Evolutionary conservation across 2,888 invertebrate genomes (phyloP), one percentile per base, ranked within the genome.

Genomic region (Dichetophora obliterata): DNA sequence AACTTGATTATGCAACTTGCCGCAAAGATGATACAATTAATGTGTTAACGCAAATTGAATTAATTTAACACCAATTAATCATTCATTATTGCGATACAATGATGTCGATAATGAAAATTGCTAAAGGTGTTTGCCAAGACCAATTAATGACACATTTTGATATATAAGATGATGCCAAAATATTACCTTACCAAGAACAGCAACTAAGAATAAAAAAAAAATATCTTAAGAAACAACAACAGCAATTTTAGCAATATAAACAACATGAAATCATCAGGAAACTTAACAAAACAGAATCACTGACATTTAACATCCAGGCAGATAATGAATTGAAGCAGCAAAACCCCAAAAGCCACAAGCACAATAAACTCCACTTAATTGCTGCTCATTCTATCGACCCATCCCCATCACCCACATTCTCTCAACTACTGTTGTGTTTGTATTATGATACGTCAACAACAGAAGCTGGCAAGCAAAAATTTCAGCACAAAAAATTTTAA

Each of bases 11-110:
- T 8, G 37, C 8, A 1, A 37, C 8, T 37, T 37, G 14, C 43
- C 43, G 6, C 78, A 65, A 79, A 79, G 78, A 9, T 14, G 59
- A 14, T 8, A 34, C 22, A 57, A 5, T 43, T 59, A 82, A 84
- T 85, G 59, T 57, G 43, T 59, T 31, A 37, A 34, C 9, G 63
- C 52, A 84, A 85, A 84, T 85, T 84, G 82, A 83, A 83, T 82
- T 82, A 65, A 82, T 78, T 84, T 83, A 81, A 78, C 81, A 82
- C 81, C 81, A 81, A 86, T 86, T 85, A 84, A 84, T 86, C 85
- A 86, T 84, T 84, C 84, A 85, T 84, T 83, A 85, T 80, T 76
- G 77, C 75, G 75, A 80, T 78, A 78, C 78, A 74, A 78, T 73
- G 22, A 3, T 43, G 43, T 22, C 75, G 78, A 80, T 50, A 74